Evolutionary conservation across 2,797 vertebrate species (phyloP), one percentile per base, ranked within the genome.

Genomic region (Acanthornis magna): DNA sequence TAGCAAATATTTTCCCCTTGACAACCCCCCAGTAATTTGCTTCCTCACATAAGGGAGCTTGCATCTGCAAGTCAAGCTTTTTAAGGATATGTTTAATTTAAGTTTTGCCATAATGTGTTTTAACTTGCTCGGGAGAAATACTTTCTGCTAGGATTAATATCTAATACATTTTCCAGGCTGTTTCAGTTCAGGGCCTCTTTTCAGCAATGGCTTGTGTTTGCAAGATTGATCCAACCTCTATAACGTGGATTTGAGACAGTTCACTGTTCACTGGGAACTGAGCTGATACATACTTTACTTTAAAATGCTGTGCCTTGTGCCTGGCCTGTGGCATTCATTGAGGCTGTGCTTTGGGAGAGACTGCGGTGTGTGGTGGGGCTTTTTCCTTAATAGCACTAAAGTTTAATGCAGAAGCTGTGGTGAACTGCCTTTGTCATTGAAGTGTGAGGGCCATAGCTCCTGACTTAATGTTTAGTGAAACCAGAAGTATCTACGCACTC

Each of bases 81-180:
- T 96, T 96, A 97, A 96, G 89, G 74, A 58, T 95, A 71, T 93
- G 78, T 96, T 98, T 97, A 95, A 97, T 96, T 97, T 96, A 96
- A 97, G 93, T 97, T 97, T 98, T 97, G 82, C 96, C 71, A 57
- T 94, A 96, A 97, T 97, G 94, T 87, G n/a, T 97, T 98, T 97
- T 97, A 98, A 97, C 97, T 96, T 98, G 91, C 96, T 96, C 84
- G 93, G 73, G 91, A 96, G 95, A 85, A 97, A 97, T 96, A 88
- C 92, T 97, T 91, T 97, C 96, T 98, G 97, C 96, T 96, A 97
- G 97, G 95, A 96, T 98, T 97, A 97, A 91, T 97, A 98, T 98
- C 98, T 98, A 97, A 98, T 98, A 97, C 97, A 98, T 98, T 98
- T 98, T 98, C 98, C 97, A 98, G 98, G 97, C 98, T 98, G 98